Evolutionary conservation across 2,888 invertebrate genomes (phyloP).

Genomic region (Melanotus villosus): DNA sequence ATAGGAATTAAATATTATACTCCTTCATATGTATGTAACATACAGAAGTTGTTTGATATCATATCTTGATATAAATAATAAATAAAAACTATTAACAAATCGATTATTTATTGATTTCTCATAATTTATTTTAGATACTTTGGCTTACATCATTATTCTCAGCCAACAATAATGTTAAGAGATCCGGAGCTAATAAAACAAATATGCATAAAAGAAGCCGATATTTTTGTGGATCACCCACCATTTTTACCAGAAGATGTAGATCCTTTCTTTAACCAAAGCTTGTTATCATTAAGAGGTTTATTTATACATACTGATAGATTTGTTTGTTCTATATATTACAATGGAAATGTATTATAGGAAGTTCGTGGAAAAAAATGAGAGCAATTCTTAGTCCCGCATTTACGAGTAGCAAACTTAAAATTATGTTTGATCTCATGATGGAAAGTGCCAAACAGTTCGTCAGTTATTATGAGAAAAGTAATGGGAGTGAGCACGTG

Average conservation of each 20-base stretch:
- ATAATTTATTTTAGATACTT: too few relatives aligned
- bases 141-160: slow-evolving; percentile 40
- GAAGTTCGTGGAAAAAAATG: slow-evolving; percentile 61
- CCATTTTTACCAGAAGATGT: background rate
- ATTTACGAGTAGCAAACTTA: slow-evolving; percentile 64
- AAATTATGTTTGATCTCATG: slow-evolving; percentile 58
- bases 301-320: too few relatives aligned
- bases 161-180: slow-evolving; percentile 68
- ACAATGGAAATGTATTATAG: too few relatives aligned
- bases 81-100: too few relatives aligned
- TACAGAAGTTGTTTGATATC: too few relatives aligned
- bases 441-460: slow-evolving; percentile 53
- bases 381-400: slow-evolving; percentile 65
- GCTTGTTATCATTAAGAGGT: slow-evolving; percentile 22
- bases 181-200: slow-evolving; percentile 72
- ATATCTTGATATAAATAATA: too few relatives aligned
- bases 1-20: too few relatives aligned
- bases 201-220: slow-evolving; percentile 71
- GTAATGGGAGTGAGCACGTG: background rate
- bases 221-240: slow-evolving; percentile 69
- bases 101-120: too few relatives aligned
- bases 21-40: too few relatives aligned
- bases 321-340: too few relatives aligned
- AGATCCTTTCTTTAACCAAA: slow-evolving; percentile 68
- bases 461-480: slow-evolving; percentile 48